Conservation (phyloP, 2,888 invertebrate genomes). For the Drosophila anomelani region DNA sequence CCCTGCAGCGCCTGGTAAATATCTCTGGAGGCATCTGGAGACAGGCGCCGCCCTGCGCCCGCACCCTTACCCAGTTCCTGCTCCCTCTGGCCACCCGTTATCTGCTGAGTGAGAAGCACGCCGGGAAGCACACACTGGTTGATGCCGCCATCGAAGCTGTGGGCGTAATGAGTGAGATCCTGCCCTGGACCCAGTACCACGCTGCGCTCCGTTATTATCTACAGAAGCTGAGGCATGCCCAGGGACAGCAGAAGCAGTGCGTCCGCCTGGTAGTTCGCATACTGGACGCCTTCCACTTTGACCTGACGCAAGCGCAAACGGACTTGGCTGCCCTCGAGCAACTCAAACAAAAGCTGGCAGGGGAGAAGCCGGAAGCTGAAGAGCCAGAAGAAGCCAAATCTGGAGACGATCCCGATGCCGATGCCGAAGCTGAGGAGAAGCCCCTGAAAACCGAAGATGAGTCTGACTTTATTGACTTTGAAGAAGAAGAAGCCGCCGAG, state of each 20-base stretch:
- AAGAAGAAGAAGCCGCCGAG: slow-evolving; percentile 42
- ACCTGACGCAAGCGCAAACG: slow-evolving; percentile 88
- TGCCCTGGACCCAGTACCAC: slow-evolving; percentile 97
- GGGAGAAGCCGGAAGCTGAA: slow-evolving; percentile 63
- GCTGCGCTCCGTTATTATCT: slow-evolving; percentile 92
- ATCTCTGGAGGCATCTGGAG: slow-evolving; percentile 87
- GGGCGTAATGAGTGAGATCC: slow-evolving; percentile 89
- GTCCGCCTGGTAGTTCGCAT: slow-evolving; percentile 91
- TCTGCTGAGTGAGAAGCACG: slow-evolving; percentile 91
- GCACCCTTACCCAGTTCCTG: slow-evolving; percentile 93
- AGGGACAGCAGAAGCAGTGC: slow-evolving; percentile 93
- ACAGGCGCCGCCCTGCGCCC: slow-evolving; percentile 86
- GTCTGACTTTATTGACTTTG: slow-evolving; percentile 22
- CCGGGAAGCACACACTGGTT: slow-evolving; percentile 91
- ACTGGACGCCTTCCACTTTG: slow-evolving; percentile 96
- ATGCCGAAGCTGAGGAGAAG: slow-evolving; percentile 27
- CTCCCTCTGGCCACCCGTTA: slow-evolving; percentile 93
- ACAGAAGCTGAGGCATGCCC: slow-evolving; percentile 89
- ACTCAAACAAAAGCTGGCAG: slow-evolving; percentile 69
- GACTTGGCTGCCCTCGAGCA: slow-evolving; percentile 64
- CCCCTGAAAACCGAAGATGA: slow-evolving; percentile 62
- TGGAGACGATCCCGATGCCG: slow-evolving; percentile 18
- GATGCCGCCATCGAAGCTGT: slow-evolving; percentile 94
- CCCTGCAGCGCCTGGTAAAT: slow-evolving; percentile 90
- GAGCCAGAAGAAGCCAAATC: slow-evolving; percentile 30